These are phyloP conservation scores for Rhadina sibilatrix DNA, from an alignment of 2,113 vertebrate species.

Conservation along the genomic window DNA sequence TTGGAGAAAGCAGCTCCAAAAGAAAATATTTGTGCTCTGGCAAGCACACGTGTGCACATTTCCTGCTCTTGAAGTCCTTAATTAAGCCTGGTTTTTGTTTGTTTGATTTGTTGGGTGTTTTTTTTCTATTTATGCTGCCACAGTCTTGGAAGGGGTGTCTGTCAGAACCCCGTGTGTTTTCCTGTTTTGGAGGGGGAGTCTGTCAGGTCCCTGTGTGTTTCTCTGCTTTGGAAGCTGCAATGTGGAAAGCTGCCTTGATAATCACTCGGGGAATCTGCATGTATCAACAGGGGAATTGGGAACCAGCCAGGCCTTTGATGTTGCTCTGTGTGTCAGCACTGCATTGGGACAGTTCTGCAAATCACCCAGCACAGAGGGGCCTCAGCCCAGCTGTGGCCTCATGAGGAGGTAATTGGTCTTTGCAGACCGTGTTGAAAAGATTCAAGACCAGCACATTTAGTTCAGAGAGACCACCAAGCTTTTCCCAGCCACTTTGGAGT, in stretches of 20 bases:
- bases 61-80: conserved; percentile 34
- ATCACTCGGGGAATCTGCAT: neutral
- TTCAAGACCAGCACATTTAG: neutral
- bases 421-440: neutral
- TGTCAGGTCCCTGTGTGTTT: neutral
- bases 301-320: neutral
- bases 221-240: neutral
- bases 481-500: neutral
- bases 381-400: neutral
- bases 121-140: neutral
- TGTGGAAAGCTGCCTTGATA: neutral
- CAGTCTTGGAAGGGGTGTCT: neutral
- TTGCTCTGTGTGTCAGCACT: neutral
- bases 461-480: neutral
- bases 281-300: neutral
- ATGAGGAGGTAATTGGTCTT: rapidly evolving
- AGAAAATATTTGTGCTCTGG: conserved; percentile 56
- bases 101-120: neutral
- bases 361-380: neutral
- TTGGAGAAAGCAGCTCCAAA: conserved; percentile 15
- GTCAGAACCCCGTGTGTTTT: neutral
- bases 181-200: neutral
- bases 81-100: neutral
- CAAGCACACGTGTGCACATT: conserved; percentile 5
- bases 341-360: neutral